Base-by-base conservation (phyloP, 2,888 invertebrate species). In the Nomada ferruginata region DNA sequence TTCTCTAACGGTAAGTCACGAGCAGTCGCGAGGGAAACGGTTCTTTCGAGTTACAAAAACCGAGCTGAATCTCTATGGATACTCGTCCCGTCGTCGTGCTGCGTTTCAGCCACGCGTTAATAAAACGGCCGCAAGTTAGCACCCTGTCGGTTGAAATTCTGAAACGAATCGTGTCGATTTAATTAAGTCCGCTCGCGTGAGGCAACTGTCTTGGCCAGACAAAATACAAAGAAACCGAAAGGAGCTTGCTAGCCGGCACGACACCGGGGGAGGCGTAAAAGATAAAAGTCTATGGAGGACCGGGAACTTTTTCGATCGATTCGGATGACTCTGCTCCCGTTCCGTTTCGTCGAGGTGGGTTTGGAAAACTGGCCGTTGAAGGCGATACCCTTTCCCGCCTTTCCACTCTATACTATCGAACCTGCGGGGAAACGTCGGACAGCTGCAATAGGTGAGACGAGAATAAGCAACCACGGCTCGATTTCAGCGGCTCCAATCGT, bases 91-190 rank as follows among this genome's bases (percentile, higher is more conserved):
- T 68, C 64, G 66, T 68, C 61, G 65, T 65, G 76, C 55, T 79
- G 83, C 75, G 69, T 70, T 7, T 7, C 26, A 65, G 82, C 79
- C 20, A 74, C 29, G 47, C 20, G 42, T 59, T 44, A 68, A 86
- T 82, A 72, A 85, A 79, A 23, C 60, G 70, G 69, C 53, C 69
- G 66, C 84, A 83, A 81, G 55, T 83, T 76, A 78, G 50, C 68
- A 70, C 57, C 69, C 61, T 53, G 61, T 42, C n/a, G 63, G 10
- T 47, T 70, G 76, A 77, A 79, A 86, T 80, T 72, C 69, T 59
- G 69, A 89, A 89, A 84, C 84, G 86, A 84, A 76, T 76, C 72
- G 83, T 85, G 81, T 70, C 64, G 68, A 84, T 85, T 89, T 86
- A 86, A 89, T 89, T 87, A 88, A 86, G 78, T 83, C 73, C 20